These are phyloP conservation scores for Sterrhoptilus dennistouni DNA, from an alignment of 2,113 vertebrate species.

Conservation along the genomic window DNA sequence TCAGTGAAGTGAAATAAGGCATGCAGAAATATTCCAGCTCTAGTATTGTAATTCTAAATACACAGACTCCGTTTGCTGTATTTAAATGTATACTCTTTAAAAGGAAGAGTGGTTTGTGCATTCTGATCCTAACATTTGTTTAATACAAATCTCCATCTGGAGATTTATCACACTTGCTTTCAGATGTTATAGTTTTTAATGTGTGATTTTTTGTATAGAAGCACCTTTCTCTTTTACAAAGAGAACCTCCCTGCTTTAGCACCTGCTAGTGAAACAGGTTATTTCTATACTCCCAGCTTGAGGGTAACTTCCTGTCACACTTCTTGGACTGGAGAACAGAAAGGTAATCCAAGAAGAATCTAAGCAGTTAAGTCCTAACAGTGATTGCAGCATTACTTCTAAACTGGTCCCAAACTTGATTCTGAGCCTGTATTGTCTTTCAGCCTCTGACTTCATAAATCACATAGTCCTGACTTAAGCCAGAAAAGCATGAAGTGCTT, in stretches of 20 bases:
- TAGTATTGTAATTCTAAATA: background rate
- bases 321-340: background rate
- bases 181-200: background rate
- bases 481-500: background rate
- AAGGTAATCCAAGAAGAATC: conserved; percentile 88
- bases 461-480: background rate
- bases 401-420: background rate
- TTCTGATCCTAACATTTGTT: background rate
- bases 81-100: background rate
- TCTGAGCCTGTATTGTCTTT: background rate
- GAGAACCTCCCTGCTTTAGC: background rate
- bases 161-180: background rate
- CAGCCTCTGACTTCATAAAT: background rate
- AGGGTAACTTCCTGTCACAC: background rate
- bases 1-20: background rate
- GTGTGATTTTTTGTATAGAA: background rate
- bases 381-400: background rate
- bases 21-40: background rate
- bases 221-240: background rate
- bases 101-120: background rate
- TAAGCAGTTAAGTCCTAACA: conserved; percentile 7
- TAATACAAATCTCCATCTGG: background rate
- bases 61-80: background rate
- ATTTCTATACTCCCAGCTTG: background rate
- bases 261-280: background rate